Percentiles rank a stretch among this genome's conserved stretches.
phyloP scores from a whole-genome alignment of 2,888 invertebrate species.

The Drosophila eohydei region DNA sequence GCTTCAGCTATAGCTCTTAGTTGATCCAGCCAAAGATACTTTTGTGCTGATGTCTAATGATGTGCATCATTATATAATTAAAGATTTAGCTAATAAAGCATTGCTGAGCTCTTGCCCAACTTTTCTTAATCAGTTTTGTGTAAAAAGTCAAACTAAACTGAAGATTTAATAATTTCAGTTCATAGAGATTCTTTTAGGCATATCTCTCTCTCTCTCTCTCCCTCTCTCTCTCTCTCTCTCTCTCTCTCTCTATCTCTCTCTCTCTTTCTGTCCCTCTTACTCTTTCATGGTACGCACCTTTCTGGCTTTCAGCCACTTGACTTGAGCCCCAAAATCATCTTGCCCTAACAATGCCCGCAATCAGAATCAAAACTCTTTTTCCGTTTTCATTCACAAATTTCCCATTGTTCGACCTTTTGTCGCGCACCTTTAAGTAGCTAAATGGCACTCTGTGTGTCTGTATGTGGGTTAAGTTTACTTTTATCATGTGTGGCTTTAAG shows the following conservation, averaged over 20 bases:
- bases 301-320: background rate
- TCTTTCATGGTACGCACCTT: background rate
- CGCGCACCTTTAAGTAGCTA: slow-evolving; percentile 40
- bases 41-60: no score
- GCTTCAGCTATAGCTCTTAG: no score
- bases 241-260: background rate
- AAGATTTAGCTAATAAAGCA: no score
- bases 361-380: background rate
- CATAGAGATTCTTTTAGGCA: background rate
- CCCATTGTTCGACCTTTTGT: slow-evolving; percentile 39
- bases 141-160: no score
- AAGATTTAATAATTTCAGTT: background rate
- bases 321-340: background rate
- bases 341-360: background rate
- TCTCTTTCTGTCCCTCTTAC: background rate
- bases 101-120: no score
- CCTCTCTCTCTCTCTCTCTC: background rate
- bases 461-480: slow-evolving; percentile 20
- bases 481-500: slow-evolving; percentile 41
- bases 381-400: slow-evolving; percentile 1
- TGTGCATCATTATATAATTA: no score
- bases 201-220: background rate
- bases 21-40: no score
- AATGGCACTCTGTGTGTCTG: slow-evolving; percentile 19
- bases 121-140: no score